Percentiles rank a stretch among this genome's conserved stretches.
These are phyloP conservation scores for Pandion haliaetus DNA, from an alignment of 2,113 vertebrate species.

Conservation along the genomic window DNA sequence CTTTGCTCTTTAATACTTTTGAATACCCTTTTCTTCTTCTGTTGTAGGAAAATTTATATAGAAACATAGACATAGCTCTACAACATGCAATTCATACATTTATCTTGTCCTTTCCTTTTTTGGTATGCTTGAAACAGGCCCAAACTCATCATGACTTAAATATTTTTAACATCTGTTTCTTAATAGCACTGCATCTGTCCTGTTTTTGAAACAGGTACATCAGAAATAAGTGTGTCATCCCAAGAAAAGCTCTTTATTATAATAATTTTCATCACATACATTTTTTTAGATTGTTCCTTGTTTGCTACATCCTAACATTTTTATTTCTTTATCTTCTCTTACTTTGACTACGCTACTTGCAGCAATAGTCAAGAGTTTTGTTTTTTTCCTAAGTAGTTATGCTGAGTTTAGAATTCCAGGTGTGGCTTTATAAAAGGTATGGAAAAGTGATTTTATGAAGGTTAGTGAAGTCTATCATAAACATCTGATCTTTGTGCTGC, in stretches of 20 bases:
- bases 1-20: not conserved
- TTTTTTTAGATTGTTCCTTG: not conserved
- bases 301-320: not conserved
- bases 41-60: not conserved
- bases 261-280: not conserved
- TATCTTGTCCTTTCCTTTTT: not conserved
- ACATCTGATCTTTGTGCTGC: not conserved
- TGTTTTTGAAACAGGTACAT: not conserved
- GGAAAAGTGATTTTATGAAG: not conserved
- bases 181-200: not conserved
- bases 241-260: not conserved
- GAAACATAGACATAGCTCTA: not conserved
- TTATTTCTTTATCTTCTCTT: not conserved
- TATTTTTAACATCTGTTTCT: not conserved
- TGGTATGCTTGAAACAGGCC: not conserved
- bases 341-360: not conserved
- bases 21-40: not conserved
- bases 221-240: not conserved
- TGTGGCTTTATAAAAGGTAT: not conserved
- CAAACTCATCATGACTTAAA: not conserved
- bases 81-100: not conserved
- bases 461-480: not conserved
- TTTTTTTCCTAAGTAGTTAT: not conserved
- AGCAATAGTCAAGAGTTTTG: not conserved
- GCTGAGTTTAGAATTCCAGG: not conserved